Evolutionary conservation across 2,888 invertebrate species (phyloP), one percentile per base, ranked within the genome.

Genomic region (Limnephilus auricula): DNA sequence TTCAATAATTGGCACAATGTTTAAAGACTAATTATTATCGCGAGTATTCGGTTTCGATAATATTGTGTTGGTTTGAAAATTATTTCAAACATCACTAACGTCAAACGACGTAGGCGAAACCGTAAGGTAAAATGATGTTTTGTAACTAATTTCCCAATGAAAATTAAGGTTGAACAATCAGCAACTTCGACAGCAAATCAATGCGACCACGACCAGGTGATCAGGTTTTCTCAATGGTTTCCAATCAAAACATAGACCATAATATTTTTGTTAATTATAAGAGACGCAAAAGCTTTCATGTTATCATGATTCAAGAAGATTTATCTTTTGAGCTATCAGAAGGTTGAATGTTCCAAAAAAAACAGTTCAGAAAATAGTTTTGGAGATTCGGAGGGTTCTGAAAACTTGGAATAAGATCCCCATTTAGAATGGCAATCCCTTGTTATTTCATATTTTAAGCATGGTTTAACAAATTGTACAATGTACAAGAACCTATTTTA

Each of bases 111-210:
- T 83, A 83, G 83, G 83, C 34, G 83, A n/a, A 25, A 83, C 25
- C 10, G 83, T 83, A 83, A 83, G 9, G 9, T 31, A 65, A 32
- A 34, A 78, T 31, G 79, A 13, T 87, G 78, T 88, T 78, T 88
- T 88, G 30, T 32, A 88, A 88, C 32, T 34, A 78, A 88, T 88
- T 88, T 88, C 79, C 79, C 78, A 88, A 88, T 37, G 31, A 45
- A 65, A 34, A n/a, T n/a, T 79, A 88, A 88, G 87, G 87, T 37
- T n/a, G 87, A 65, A 88, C 79, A 88, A 88, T 88, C 78, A n/a
- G 34, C 34, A 37, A 88, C 34, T 88, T 78, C 87, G 87, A 79
- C 78, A 34, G 32, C 34, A 34, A 30, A 50, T 86, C 65, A 86
- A 31, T 45, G 83, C 65, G 65, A 65, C n/a, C 65, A n/a, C 9